These are phyloP conservation scores for Amiota mariae DNA, from an alignment of 2,888 invertebrate genomes.

Conservation along the genomic window DNA sequence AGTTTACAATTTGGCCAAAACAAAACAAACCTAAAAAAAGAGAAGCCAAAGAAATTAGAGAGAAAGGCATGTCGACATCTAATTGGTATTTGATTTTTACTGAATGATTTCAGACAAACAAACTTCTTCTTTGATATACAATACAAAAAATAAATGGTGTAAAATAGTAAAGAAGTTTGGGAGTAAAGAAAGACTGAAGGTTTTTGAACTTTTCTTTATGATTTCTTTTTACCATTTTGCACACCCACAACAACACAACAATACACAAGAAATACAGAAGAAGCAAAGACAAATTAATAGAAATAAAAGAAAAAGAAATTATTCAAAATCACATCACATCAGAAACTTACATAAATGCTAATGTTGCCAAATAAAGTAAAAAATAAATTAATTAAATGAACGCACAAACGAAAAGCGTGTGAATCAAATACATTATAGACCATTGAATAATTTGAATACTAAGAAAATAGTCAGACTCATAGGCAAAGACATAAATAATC, in stretches of 20 bases:
- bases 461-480: too few relatives aligned
- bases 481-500: too few relatives aligned
- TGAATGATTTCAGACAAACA: neutral
- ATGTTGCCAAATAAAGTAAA: too few relatives aligned
- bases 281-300: too few relatives aligned
- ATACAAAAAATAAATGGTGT: neutral
- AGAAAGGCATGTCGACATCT: slow-evolving; percentile 23
- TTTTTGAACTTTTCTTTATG: slow-evolving; percentile 10
- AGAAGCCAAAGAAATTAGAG: slow-evolving; percentile 16
- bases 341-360: too few relatives aligned
- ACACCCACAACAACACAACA: slow-evolving; percentile 4
- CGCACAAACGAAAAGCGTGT: too few relatives aligned
- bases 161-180: neutral
- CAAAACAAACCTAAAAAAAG: neutral
- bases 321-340: too few relatives aligned
- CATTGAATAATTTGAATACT: too few relatives aligned
- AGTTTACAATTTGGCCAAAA: neutral
- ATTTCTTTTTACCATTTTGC: neutral
- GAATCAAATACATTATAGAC: too few relatives aligned
- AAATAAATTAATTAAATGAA: too few relatives aligned
- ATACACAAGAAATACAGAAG: too few relatives aligned
- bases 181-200: slow-evolving; percentile 3
- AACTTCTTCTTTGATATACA: neutral
- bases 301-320: too few relatives aligned
- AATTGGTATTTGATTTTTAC: slow-evolving; percentile 24